These are phyloP conservation scores for Diaperis boleti DNA, from an alignment of 2,888 invertebrate genomes.

Conservation along the genomic window DNA sequence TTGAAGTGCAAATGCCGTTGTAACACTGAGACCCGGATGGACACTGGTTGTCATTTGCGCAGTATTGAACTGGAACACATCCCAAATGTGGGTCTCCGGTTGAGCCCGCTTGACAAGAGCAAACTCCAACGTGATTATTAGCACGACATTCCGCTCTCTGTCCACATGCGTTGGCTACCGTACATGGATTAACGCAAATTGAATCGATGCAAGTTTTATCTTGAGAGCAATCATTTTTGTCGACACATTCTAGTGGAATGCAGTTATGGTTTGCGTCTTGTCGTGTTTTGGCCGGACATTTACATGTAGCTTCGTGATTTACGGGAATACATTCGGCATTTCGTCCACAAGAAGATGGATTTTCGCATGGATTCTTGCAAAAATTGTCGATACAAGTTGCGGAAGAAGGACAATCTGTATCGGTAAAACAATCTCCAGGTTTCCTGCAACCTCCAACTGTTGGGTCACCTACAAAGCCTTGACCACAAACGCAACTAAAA, in stretches of 20 bases:
- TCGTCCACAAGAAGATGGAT: conserved; percentile 75
- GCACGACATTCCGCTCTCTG: conserved; percentile 82
- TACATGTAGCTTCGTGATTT: conserved; percentile 79
- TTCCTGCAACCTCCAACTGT: conserved; percentile 79
- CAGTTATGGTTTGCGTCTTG: conserved; percentile 84
- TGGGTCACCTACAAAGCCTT: conserved; percentile 85
- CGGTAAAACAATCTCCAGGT: conserved; percentile 85
- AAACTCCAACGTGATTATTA: conserved; percentile 83
- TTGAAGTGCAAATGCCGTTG: conserved; percentile 82
- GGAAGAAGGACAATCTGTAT: conserved; percentile 82
- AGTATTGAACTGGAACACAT: conserved; percentile 86
- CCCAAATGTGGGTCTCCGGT: conserved; percentile 90
- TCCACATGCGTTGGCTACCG: conserved; percentile 85
- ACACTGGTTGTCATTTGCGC: conserved; percentile 84
- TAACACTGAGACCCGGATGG: conserved; percentile 86
- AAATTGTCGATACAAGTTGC: conserved; percentile 81
- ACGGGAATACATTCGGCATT: conserved; percentile 81
- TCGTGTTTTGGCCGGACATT: conserved; percentile 79
- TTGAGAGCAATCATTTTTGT: conserved; percentile 80
- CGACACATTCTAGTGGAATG: conserved; percentile 79
- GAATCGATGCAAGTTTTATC: conserved; percentile 83
- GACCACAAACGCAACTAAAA: conserved; percentile 81
- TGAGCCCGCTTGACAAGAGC: conserved; percentile 85
- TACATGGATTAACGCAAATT: conserved; percentile 86
- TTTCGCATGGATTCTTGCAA: conserved; percentile 84